Evolutionary conservation across 2,113 vertebrate species (phyloP).

Genomic region (Mungos mungo): DNA sequence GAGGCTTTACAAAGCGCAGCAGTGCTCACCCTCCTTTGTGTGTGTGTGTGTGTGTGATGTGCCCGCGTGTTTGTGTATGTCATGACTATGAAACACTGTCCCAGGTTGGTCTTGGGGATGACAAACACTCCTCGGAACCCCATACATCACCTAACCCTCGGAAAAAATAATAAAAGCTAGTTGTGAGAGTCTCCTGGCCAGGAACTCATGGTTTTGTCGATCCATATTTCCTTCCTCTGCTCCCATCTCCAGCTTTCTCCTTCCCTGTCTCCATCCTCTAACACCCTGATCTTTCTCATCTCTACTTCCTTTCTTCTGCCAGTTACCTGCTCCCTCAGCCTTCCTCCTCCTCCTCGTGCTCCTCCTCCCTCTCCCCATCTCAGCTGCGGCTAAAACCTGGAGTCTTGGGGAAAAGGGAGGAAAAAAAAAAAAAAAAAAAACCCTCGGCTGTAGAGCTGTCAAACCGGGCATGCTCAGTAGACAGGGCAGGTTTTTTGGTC

Average conservation of each 20-base stretch:
- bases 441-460: slow-evolving; percentile 70
- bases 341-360: neutral
- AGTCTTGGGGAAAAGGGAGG: slow-evolving; percentile 64
- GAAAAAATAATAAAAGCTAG: slow-evolving; percentile 5
- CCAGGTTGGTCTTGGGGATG: slow-evolving; percentile 41
- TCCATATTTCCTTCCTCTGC: neutral
- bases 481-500: slow-evolving; percentile 79
- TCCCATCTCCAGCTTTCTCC: slow-evolving; percentile 2
- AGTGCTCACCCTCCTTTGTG: neutral
- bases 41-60: neutral
- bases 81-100: slow-evolving; percentile 51
- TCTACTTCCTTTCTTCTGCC: slow-evolving; percentile 36
- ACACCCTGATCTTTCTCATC: slow-evolving; percentile 29
- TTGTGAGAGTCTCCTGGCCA: neutral
- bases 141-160: neutral
- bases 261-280: slow-evolving; percentile 6
- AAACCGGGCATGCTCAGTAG: slow-evolving; percentile 82
- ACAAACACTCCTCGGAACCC: neutral
- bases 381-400: slow-evolving; percentile 80
- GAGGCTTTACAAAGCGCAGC: slow-evolving; percentile 30
- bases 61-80: neutral
- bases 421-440: slow-evolving; percentile 53
- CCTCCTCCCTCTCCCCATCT: neutral
- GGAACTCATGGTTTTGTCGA: slow-evolving; percentile 33
- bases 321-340: slow-evolving; percentile 56